These are phyloP conservation scores for Mallateleia sp. DNA, from an alignment of 2,888 invertebrate genomes.

Conservation along the genomic window DNA sequence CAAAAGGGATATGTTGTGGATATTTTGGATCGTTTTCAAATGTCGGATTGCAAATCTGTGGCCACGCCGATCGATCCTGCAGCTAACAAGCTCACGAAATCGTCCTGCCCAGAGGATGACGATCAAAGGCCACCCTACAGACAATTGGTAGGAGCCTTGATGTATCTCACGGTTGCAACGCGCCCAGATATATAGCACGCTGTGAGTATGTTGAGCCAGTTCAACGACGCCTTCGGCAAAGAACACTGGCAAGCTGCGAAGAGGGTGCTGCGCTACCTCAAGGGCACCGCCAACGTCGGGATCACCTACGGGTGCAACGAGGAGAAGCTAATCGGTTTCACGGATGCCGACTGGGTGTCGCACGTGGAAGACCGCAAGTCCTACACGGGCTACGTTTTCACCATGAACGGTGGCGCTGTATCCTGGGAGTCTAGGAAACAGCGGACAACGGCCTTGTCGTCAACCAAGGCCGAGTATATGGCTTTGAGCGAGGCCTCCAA, in stretches of 20 bases:
- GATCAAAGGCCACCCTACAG: background rate
- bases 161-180: conserved; percentile 8
- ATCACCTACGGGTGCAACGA: background rate
- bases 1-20: conserved; percentile 10
- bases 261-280: conserved; percentile 3
- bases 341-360: conserved; percentile 11
- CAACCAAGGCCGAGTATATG: no score
- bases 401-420: no score
- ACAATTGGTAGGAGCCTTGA: conserved; percentile 8
- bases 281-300: background rate
- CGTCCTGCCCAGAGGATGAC: conserved; percentile 8
- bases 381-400: conserved; percentile 11
- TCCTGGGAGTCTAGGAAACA: no score
- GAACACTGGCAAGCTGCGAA: conserved; percentile 28
- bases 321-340: background rate
- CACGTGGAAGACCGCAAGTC: background rate
- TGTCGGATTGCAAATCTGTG: conserved; percentile 19
- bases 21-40: conserved; percentile 23
- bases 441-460: no score
- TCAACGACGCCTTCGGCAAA: background rate
- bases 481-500: no score
- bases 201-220: background rate
- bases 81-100: conserved; percentile 14
- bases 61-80: background rate
- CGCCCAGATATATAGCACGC: conserved; percentile 24